Evolutionary conservation across 2,888 invertebrate genomes (phyloP), one percentile per base, ranked within the genome.

Genomic region (Metacarcinus magister): DNA sequence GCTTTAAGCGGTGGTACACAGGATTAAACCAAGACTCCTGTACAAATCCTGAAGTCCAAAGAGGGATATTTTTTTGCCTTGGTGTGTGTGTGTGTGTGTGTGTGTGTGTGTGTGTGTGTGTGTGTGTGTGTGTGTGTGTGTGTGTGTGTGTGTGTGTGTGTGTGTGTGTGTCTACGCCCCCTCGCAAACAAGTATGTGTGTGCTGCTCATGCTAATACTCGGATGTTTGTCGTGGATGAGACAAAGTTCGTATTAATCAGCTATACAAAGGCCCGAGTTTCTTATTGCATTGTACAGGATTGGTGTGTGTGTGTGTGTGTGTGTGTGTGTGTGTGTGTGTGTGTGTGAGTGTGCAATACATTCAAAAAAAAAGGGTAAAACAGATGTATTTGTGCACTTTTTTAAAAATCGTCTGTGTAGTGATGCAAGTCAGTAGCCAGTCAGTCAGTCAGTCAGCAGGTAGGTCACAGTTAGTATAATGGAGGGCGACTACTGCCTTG

Each of bases 61-160:
- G 13, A 46, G 4, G 4, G 46, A 16, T 54, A 16, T 39, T 19
- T 87, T 19, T 87, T 19, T 87, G 87, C n/a, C 23, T 87, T 19
- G 16, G 87, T 87, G 87, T 87, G 87, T 87, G 87, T 87, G 87
- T 87, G 87, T 75, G 94, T 82, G 67, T 82, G 94, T 82, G 94
- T 94, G 94, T 82, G 94, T 44, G 82, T 82, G 94, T 82, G 67
- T 67, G 67, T 67, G 67, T 16, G 67, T 16, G 16, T 94, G 87
- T 46, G 87, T 39, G 82, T 43, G 48, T 44, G 87, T 87, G 48
- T 28, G 67, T 67, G 67, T 13, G 93, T 67, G 93, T 92, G 54
- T 92, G 92, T 32, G 87, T 2, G 46, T 90, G 10, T 46, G 46
- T 46, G 28, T 23, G 46, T 48, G 23, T 46, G 16, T 19, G 44